Percentiles rank a stretch among this genome's conserved stretches.
Evolutionary conservation across 2,888 invertebrate species (phyloP).

Genomic region (Netelia melanura): DNA sequence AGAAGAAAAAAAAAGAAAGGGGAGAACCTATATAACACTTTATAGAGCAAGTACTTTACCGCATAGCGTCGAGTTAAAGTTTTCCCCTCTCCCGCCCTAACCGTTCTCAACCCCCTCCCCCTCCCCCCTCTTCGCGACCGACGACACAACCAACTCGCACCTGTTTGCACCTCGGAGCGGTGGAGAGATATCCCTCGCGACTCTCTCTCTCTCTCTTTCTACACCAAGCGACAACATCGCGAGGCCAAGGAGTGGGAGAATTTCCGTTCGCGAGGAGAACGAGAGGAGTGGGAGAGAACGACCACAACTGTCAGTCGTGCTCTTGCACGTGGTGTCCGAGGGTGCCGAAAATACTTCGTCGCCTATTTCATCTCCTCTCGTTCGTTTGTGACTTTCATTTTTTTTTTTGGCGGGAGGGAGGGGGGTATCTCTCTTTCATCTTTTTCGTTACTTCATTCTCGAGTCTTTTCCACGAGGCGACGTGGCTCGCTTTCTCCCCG

Average conservation of each 20-base stretch:
- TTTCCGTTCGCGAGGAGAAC: constrained; percentile 52
- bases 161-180: constrained; percentile 72
- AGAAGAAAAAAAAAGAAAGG: constrained; percentile 24
- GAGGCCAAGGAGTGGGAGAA: constrained; percentile 32
- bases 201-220: constrained; percentile 50
- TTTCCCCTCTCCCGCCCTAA: background rate
- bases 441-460: background rate
- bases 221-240: constrained; percentile 14
- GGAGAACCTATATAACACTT: background rate
- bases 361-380: background rate
- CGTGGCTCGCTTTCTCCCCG: background rate
- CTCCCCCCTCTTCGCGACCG: constrained; percentile 13
- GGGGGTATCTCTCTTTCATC: background rate
- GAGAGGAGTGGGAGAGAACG: constrained; percentile 45
- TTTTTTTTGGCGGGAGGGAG: background rate
- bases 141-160: constrained; percentile 70
- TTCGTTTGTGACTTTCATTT: background rate
- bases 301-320: constrained; percentile 65
- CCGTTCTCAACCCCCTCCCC: constrained; percentile 50
- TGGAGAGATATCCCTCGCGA: constrained; percentile 49
- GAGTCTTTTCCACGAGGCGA: no score
- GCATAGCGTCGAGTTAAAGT: background rate
- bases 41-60: background rate
- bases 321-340: constrained; percentile 61
- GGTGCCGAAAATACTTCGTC: constrained; percentile 34